Conservation (phyloP, 2,888 invertebrate genomes). For the Aradus depressus region DNA sequence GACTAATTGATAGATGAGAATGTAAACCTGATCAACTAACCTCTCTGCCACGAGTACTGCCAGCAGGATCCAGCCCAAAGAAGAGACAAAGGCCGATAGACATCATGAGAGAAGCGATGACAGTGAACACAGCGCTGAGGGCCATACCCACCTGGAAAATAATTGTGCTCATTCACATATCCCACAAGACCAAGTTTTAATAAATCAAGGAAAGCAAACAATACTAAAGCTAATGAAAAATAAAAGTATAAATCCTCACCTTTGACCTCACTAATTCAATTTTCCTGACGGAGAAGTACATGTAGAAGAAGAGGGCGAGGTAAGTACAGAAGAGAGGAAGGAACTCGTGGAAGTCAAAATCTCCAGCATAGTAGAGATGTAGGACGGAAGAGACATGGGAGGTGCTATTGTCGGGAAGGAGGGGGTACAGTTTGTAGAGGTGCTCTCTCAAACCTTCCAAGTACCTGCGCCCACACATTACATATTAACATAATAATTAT, state of each 20-base stretch:
- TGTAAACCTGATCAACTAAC: too few relatives aligned
- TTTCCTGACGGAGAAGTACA: conserved; percentile 91
- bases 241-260: conserved; percentile 34
- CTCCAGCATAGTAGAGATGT: conserved; percentile 82
- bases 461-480: conserved; percentile 53
- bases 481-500: conserved; percentile 1
- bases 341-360: conserved; percentile 72
- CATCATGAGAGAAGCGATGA: conserved; percentile 78
- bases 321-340: conserved; percentile 77
- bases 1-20: too few relatives aligned
- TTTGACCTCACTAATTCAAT: conserved; percentile 88
- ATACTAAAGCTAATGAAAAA: not conserved
- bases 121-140: conserved; percentile 78
- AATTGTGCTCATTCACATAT: not conserved
- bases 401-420: conserved; percentile 39
- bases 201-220: not conserved
- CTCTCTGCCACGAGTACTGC: conserved; percentile 63
- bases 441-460: conserved; percentile 60
- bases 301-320: conserved; percentile 74
- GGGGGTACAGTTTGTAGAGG: conserved; percentile 56
- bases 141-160: conserved; percentile 55
- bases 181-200: not conserved
- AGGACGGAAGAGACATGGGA: conserved; percentile 36
- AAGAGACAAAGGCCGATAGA: conserved; percentile 81
- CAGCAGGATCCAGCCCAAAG: conserved; percentile 69